Conservation (phyloP, 2,797 vertebrate genomes). For the Manis javanica region DNA sequence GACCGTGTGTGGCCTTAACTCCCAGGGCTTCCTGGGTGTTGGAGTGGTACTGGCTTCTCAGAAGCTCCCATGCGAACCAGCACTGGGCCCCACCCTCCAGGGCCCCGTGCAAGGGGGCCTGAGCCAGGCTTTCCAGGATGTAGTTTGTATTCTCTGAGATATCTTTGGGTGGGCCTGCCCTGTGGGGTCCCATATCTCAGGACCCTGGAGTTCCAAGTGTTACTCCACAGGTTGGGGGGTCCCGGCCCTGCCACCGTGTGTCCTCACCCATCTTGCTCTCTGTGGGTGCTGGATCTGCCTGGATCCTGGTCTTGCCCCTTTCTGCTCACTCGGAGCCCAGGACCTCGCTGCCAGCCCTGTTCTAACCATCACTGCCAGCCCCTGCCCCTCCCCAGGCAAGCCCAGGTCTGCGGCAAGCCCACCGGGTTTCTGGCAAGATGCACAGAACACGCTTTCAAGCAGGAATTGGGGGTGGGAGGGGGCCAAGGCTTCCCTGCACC, state of each 20-base stretch:
- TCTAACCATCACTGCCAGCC: accelerated
- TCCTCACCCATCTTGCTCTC: background rate
- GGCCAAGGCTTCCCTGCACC: no score
- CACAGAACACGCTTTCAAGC: background rate
- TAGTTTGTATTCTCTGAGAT: background rate
- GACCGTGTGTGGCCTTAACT: background rate
- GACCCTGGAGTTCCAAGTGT: no score
- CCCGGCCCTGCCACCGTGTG: accelerated
- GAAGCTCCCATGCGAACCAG: background rate
- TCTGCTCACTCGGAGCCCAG: accelerated
- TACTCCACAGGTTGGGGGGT: background rate
- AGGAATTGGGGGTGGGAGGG: accelerated
- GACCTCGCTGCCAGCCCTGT: background rate
- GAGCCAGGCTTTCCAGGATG: no score
- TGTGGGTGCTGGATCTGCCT: background rate
- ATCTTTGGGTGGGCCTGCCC: background rate
- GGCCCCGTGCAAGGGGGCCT: background rate
- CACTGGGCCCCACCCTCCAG: no score
- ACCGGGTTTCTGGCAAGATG: background rate
- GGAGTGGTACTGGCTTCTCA: background rate
- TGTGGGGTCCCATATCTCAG: background rate
- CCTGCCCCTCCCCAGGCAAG: no score
- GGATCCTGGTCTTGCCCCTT: background rate
- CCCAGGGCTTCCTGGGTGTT: background rate
- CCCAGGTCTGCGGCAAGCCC: background rate